Conservation (phyloP, 1,140 invertebrate species). For the Neodiprion lecontei region DNA sequence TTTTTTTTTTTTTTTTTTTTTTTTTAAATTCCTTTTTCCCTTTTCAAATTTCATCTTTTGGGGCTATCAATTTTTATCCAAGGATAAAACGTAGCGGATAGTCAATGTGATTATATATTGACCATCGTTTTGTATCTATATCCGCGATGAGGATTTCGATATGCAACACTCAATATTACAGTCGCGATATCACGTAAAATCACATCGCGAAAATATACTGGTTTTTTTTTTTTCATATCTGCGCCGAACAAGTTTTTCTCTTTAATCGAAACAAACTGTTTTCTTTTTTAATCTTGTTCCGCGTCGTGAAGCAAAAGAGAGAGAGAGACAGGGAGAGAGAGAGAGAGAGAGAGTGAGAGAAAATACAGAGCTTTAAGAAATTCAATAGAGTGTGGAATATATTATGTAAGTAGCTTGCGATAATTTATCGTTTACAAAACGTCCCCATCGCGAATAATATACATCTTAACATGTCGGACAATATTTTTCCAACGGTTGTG, state of each 20-base stretch:
- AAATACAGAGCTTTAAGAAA: no score
- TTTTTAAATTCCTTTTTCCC: conserved; percentile 14
- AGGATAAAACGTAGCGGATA: conserved; percentile 30
- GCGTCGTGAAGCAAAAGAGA: no score
- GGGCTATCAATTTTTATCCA: conserved; percentile 23
- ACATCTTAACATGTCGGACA: background rate
- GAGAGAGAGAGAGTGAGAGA: no score
- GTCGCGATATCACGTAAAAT: no score
- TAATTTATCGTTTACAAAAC: no score
- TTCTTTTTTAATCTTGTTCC: no score
- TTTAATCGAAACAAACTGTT: background rate
- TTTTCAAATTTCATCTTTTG: conserved; percentile 5
- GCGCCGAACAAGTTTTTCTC: background rate
- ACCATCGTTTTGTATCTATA: background rate
- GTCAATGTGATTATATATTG: background rate
- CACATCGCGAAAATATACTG: no score
- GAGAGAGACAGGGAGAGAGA: no score
- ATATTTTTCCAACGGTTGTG: background rate
- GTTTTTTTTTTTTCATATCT: background rate
- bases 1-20: background rate
- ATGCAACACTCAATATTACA: background rate
- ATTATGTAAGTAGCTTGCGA: no score
- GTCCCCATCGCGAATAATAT: background rate
- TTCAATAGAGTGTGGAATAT: no score
- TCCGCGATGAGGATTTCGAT: conserved; percentile 15